Evolutionary conservation across 2,113 vertebrate genomes (phyloP), one percentile per base, ranked within the genome.

Genomic region (Bungarus multicinctus): DNA sequence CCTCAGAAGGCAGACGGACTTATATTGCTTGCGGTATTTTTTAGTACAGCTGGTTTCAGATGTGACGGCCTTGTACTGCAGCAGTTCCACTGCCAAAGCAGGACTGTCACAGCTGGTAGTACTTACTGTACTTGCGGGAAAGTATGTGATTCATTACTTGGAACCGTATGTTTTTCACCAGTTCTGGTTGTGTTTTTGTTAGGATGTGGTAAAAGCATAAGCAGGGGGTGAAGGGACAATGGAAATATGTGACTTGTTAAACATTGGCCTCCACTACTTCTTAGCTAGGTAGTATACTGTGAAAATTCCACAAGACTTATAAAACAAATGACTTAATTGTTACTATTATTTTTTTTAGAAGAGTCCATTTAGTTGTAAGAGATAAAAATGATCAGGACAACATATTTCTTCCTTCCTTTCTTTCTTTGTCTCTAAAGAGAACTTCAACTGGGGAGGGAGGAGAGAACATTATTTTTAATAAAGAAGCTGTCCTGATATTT

Each of bases 121-220:
- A 99, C 98, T 99, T 99, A 99, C 98, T 98, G 98, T 98, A 98
- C 98, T 99, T 98, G 98, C 98, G 98, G 98, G 98, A 98, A 99
- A 98, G 98, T 98, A 99, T 98, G 99, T 99, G 98, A 99, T 99
- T 99, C 99, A 99, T 99, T 99, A 99, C 98, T 98, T 98, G 97
- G 98, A 98, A 98, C 98, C 98, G 98, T 98, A 98, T 99, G 99
- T 99, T 99, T 99, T 99, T 98, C 98, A 98, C 98, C 98, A 98
- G 98, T 98, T 98, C 98, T 98, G 98, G 98, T 98, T 98, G 97
- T 99, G 99, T 99, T 99, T 99, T 99, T 99, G 99, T 99, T 99
- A 99, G 99, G 99, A 99, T 99, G 99, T 99, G 99, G 99, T 99
- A 99, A 99, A 99, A 99, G 98, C 98, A 99, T 99, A 99, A 99